Conservation (phyloP, 1,140 invertebrate genomes). For the Trissolcus basalis region DNA sequence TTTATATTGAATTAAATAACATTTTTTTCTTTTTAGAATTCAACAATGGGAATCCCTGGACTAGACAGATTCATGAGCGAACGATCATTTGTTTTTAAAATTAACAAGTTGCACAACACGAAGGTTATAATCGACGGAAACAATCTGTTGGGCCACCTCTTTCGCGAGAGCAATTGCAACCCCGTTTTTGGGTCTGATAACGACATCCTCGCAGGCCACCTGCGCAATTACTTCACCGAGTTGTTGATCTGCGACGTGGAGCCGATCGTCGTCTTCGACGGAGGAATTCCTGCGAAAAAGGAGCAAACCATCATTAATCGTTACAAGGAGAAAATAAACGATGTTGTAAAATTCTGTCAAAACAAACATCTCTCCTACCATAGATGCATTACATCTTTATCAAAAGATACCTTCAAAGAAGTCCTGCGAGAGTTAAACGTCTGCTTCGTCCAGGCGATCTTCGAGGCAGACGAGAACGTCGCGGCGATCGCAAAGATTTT, state of each 20-base stretch:
- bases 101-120: constrained; percentile 81
- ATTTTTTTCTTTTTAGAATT: constrained; percentile 2
- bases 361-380: not conserved
- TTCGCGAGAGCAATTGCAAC: constrained; percentile 77
- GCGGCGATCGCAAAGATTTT: constrained; percentile 85
- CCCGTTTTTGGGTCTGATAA: constrained; percentile 91
- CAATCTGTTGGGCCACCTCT: constrained; percentile 84
- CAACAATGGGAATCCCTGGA: constrained; percentile 87
- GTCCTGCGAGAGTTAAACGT: constrained; percentile 81
- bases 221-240: constrained; percentile 83
- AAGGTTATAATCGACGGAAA: constrained; percentile 90
- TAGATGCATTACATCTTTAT: constrained; percentile 65
- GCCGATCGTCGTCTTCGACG: constrained; percentile 88
- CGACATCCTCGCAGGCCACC: constrained; percentile 81
- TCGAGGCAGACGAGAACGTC: constrained; percentile 91
- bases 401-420: constrained; percentile 83
- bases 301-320: constrained; percentile 82
- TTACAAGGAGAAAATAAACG: constrained; percentile 79
- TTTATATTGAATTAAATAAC: too few relatives aligned
- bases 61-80: constrained; percentile 84
- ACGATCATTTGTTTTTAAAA: not conserved
- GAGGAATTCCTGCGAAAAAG: constrained; percentile 86
- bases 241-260: constrained; percentile 83
- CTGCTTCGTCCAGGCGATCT: constrained; percentile 83
- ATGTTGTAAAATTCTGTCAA: constrained; percentile 67